phyloP scores from a whole-genome alignment of 2,113 vertebrate species.

The Pollachius pollachius region DNA sequence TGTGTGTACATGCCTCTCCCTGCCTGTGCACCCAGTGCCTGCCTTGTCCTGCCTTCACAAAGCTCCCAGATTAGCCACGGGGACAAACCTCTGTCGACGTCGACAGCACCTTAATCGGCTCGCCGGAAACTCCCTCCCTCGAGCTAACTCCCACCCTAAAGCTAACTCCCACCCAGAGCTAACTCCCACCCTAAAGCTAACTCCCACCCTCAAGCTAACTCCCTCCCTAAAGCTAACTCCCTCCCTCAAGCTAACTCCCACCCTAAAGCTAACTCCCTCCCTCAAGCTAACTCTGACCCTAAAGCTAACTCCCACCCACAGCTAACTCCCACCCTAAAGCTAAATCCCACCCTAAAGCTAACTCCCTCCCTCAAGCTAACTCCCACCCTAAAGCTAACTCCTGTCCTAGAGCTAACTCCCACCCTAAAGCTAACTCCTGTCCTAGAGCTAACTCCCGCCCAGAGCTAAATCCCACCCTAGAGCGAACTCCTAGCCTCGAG shows the following conservation, averaged over 20 bases:
- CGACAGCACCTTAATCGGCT: slow-evolving; percentile 38
- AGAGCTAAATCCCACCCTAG: slow-evolving; percentile 45
- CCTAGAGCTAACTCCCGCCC: too few relatives aligned
- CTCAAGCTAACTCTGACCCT: too few relatives aligned
- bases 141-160: slow-evolving; percentile 56
- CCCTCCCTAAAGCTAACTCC: slow-evolving; percentile 51
- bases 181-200: slow-evolving; percentile 26
- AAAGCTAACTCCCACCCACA: too few relatives aligned
- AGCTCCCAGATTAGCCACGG: slow-evolving; percentile 67
- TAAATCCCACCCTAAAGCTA: too few relatives aligned
- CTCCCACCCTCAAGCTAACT: too few relatives aligned
- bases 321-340: too few relatives aligned
- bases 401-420: slow-evolving; percentile 51
- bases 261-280: slow-evolving; percentile 17
- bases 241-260: too few relatives aligned
- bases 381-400: not conserved
- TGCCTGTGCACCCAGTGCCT: slow-evolving; percentile 71
- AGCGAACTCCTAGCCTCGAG: slow-evolving; percentile 62
- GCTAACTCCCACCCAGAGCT: slow-evolving; percentile 56
- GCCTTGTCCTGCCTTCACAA: slow-evolving; percentile 73
- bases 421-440: too few relatives aligned
- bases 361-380: not conserved
- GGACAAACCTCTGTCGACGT: slow-evolving; percentile 50
- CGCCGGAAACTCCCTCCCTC: slow-evolving; percentile 50
- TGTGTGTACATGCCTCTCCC: slow-evolving; percentile 55